phyloP scores from a whole-genome alignment of 1,140 invertebrate genomes.

The Drosophila mayri region DNA sequence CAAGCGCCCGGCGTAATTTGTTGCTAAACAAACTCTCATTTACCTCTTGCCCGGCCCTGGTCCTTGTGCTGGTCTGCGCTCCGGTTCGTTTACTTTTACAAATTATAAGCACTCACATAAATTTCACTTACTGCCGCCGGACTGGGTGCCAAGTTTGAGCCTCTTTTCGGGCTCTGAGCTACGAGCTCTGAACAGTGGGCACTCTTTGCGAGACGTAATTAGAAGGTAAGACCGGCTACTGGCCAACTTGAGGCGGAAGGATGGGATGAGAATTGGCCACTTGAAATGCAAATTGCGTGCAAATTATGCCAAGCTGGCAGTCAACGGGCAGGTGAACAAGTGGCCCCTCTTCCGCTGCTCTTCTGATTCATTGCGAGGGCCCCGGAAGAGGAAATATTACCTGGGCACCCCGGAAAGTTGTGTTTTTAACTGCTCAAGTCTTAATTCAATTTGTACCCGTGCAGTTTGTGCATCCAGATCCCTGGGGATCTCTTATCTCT shows the following conservation, averaged over 20 bases:
- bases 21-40: slow-evolving; percentile 57
- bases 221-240: slow-evolving; percentile 52
- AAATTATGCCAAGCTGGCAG: slow-evolving; percentile 80
- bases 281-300: slow-evolving; percentile 83
- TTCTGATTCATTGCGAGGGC: slow-evolving; percentile 40
- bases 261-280: slow-evolving; percentile 59
- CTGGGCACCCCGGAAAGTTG: slow-evolving; percentile 52
- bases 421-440: slow-evolving; percentile 67
- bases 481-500: not conserved
- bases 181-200: slow-evolving; percentile 28
- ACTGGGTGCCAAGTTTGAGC: slow-evolving; percentile 51
- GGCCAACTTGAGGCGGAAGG: slow-evolving; percentile 41
- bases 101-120: slow-evolving; percentile 80
- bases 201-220: slow-evolving; percentile 71
- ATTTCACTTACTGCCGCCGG: slow-evolving; percentile 64
- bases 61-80: not conserved
- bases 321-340: slow-evolving; percentile 63
- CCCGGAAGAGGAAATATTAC: slow-evolving; percentile 63
- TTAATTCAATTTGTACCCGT: slow-evolving; percentile 66
- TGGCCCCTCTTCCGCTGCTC: slow-evolving; percentile 39
- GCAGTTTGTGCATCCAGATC: slow-evolving; percentile 29
- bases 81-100: slow-evolving; percentile 57
- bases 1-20: slow-evolving; percentile 52
- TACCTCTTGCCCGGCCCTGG: slow-evolving; percentile 10
- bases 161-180: slow-evolving; percentile 33